Conservation (phyloP, 2,113 vertebrate species). For the Camelus dromedarius region DNA sequence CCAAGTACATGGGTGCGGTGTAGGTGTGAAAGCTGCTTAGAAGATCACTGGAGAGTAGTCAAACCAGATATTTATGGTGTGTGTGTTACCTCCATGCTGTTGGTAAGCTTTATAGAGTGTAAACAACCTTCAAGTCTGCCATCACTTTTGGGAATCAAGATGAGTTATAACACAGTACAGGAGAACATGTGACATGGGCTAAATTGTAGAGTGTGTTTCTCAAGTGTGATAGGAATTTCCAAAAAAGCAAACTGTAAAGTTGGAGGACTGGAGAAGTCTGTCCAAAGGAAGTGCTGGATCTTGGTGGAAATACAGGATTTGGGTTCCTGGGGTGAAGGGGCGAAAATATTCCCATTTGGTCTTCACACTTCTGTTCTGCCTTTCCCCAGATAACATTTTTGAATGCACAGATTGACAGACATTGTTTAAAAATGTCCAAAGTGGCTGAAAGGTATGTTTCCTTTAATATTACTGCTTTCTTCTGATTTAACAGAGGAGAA, state of each 20-base stretch:
- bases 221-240: neutral
- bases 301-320: neutral
- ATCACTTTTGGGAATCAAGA: neutral
- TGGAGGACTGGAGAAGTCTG: neutral
- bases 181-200: neutral
- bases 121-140: neutral
- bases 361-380: conserved; percentile 78
- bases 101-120: neutral
- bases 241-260: neutral
- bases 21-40: neutral
- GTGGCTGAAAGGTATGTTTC: conserved; percentile 96
- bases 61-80: neutral
- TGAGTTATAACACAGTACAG: neutral
- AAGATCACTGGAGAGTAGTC: neutral
- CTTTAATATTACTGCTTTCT: neutral
- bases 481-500: conserved; percentile 40
- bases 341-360: neutral
- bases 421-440: conserved; percentile 99
- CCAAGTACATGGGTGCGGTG: neutral
- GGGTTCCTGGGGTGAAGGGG: neutral
- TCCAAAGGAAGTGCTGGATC: neutral
- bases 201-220: neutral
- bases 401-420: conserved; percentile 96
- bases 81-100: neutral
- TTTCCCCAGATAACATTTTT: conserved; percentile 94